These are phyloP conservation scores for Merops nubicus DNA, from an alignment of 2,113 vertebrate genomes.

Conservation along the genomic window DNA sequence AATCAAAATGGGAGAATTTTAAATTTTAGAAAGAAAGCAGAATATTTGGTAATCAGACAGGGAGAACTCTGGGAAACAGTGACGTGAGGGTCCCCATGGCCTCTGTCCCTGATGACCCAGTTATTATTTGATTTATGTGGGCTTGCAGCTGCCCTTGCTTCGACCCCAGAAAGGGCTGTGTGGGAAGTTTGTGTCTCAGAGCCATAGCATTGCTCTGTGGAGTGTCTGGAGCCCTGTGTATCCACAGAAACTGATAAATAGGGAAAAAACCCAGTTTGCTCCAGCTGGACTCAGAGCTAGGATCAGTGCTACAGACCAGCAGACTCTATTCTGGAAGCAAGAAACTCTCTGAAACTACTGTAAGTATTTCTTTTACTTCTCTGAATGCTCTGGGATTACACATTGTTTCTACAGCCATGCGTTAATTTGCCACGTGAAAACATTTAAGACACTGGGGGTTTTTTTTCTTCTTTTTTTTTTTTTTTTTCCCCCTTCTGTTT, in stretches of 20 bases:
- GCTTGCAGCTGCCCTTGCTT: constrained; percentile 72
- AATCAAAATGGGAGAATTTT: constrained; percentile 2
- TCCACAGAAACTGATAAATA: constrained; percentile 74
- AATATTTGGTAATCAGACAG: constrained; percentile 46
- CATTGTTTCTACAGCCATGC: not conserved
- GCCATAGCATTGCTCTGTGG: constrained; percentile 67
- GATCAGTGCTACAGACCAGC: not conserved
- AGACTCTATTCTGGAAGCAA: not conserved
- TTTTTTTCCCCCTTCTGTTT: not conserved
- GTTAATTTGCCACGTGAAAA: not conserved
- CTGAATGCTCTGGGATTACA: not conserved
- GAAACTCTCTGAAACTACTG: not conserved
- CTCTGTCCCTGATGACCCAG: constrained; percentile 74
- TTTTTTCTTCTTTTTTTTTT: not conserved
- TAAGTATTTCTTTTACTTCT: constrained; percentile 61
- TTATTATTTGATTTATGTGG: constrained; percentile 80
- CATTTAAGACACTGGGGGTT: not conserved
- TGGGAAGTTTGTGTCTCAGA: constrained; percentile 78
- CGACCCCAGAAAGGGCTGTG: constrained; percentile 73
- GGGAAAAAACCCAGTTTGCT: constrained; percentile 46
- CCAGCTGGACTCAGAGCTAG: constrained; percentile 36
- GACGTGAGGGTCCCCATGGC: constrained; percentile 70
- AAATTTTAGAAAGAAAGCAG: constrained; percentile 47
- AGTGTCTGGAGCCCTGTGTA: constrained; percentile 73
- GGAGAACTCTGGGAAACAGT: constrained; percentile 67